phyloP scores from a whole-genome alignment of 2,888 invertebrate species.

The Philereme vetulata region DNA sequence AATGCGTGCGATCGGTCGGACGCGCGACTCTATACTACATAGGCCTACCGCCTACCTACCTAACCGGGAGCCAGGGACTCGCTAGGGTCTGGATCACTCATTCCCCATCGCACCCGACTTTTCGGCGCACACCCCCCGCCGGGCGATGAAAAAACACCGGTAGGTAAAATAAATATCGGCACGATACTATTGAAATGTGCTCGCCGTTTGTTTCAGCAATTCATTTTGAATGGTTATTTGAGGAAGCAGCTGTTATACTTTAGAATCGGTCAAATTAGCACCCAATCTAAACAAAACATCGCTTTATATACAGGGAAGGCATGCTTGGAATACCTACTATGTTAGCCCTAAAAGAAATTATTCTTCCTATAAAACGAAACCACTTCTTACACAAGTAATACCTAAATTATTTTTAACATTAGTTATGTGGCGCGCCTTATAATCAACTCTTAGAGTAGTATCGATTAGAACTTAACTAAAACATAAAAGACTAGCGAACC shows the following conservation, averaged over 20 bases:
- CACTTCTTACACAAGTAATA: too few relatives aligned
- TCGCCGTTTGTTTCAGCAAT: constrained; percentile 27
- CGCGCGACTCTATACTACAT: constrained; percentile 61
- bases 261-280: too few relatives aligned
- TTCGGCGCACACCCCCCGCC: constrained; percentile 58
- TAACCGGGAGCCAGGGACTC: constrained; percentile 35
- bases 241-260: background rate
- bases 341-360: too few relatives aligned
- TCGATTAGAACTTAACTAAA: too few relatives aligned
- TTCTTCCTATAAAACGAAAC: too few relatives aligned
- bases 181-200: constrained; percentile 33
- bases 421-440: too few relatives aligned
- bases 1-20: constrained; percentile 68
- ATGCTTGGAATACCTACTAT: too few relatives aligned
- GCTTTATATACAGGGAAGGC: too few relatives aligned
- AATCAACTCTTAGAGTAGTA: too few relatives aligned
- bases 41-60: constrained; percentile 48
- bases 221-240: constrained; percentile 14
- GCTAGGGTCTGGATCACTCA: constrained; percentile 47
- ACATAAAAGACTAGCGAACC: too few relatives aligned
- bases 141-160: constrained; percentile 39
- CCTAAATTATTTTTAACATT: too few relatives aligned
- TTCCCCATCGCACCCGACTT: constrained; percentile 54
- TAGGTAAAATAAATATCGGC: constrained; percentile 38
- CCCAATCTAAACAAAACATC: too few relatives aligned